phyloP scores from a whole-genome alignment of 2,888 invertebrate species.

The Aplocera efformata region DNA sequence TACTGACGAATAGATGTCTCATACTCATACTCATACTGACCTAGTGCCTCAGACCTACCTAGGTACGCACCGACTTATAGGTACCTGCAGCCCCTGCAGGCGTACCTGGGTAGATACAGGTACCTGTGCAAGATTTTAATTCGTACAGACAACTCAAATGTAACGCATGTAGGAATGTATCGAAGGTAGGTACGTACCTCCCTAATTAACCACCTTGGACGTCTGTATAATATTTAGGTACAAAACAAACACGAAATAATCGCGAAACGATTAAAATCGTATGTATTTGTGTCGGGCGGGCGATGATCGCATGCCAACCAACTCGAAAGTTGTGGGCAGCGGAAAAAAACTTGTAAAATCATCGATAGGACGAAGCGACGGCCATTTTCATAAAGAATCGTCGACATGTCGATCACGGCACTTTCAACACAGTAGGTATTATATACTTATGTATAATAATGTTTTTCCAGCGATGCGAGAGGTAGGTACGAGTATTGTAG shows the following conservation, averaged over 20 bases:
- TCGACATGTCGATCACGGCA: constrained; percentile 36
- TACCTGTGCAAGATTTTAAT: too few relatives aligned
- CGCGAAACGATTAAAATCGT: constrained; percentile 26
- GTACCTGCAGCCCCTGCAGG: too few relatives aligned
- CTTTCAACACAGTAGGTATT: constrained; percentile 39
- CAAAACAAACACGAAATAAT: constrained; percentile 24
- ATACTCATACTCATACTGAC: too few relatives aligned
- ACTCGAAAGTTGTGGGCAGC: constrained; percentile 35
- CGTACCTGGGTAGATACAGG: too few relatives aligned
- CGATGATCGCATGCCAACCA: constrained; percentile 32
- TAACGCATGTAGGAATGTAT: too few relatives aligned
- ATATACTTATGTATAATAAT: constrained; percentile 34
- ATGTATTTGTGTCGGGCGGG: constrained; percentile 34
- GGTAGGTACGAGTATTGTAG: constrained; percentile 10
- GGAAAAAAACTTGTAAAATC: constrained; percentile 28
- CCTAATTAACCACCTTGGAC: constrained; percentile 2
- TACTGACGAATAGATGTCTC: too few relatives aligned
- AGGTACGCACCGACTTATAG: too few relatives aligned
- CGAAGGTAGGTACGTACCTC: too few relatives aligned
- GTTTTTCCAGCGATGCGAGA: constrained; percentile 57
- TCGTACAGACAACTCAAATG: too few relatives aligned
- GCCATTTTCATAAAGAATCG: constrained; percentile 48
- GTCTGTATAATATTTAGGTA: constrained; percentile 11
- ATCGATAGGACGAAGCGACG: constrained; percentile 29
- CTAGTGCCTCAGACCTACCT: too few relatives aligned